These are phyloP conservation scores for Drosophila suzukii DNA, from an alignment of 1,140 invertebrate species.

Conservation along the genomic window DNA sequence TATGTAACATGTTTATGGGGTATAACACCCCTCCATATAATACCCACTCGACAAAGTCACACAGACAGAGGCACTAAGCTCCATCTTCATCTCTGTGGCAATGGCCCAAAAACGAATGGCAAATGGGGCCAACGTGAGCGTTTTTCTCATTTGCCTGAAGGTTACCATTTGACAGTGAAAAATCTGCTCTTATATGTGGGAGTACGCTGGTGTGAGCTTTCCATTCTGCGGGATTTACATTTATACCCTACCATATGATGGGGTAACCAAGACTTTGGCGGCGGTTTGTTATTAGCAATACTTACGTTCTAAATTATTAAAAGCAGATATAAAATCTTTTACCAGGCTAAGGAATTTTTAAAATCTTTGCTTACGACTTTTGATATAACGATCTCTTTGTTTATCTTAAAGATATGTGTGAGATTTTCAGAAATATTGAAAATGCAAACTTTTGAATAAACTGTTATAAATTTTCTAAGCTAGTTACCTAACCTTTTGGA, in stretches of 20 bases:
- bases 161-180: slow-evolving; percentile 47
- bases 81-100: slow-evolving; percentile 38
- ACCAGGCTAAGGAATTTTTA: too few relatives aligned
- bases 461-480: too few relatives aligned
- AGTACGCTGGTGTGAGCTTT: slow-evolving; percentile 2
- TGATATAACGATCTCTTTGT: too few relatives aligned
- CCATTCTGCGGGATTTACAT: not conserved
- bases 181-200: not conserved
- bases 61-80: not conserved
- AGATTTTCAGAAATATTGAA: too few relatives aligned
- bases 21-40: not conserved
- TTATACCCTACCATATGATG: not conserved
- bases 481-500: too few relatives aligned
- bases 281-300: too few relatives aligned
- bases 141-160: slow-evolving; percentile 56
- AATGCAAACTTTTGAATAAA: too few relatives aligned
- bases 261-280: not conserved
- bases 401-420: too few relatives aligned
- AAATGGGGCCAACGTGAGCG: slow-evolving; percentile 21
- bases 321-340: not conserved
- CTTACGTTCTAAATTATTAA: too few relatives aligned
- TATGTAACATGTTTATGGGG: not conserved
- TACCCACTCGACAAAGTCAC: not conserved
- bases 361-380: too few relatives aligned
- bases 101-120: slow-evolving; percentile 51